phyloP scores from a whole-genome alignment of 1,140 invertebrate genomes.

The Drosophila oshimai region DNA sequence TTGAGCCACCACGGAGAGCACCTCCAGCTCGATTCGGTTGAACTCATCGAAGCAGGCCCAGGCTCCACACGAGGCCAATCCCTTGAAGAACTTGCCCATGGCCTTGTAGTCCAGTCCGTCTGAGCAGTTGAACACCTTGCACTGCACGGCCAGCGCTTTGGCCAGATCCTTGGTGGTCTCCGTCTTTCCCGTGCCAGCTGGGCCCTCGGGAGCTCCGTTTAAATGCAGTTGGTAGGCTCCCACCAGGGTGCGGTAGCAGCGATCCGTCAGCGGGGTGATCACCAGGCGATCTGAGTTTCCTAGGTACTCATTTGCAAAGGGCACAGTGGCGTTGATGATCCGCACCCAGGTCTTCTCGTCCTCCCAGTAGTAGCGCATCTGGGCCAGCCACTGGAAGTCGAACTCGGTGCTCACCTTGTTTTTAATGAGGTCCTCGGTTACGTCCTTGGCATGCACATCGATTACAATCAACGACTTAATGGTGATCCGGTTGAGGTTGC shows the following conservation, averaged over 20 bases:
- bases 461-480: slow-evolving; percentile 94
- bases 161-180: slow-evolving; percentile 95
- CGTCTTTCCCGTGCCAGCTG: slow-evolving; percentile 94
- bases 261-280: slow-evolving; percentile 91
- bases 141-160: slow-evolving; percentile 95
- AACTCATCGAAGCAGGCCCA: slow-evolving; percentile 98
- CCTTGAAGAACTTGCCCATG: slow-evolving; percentile 96
- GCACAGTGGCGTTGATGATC: slow-evolving; percentile 93
- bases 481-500: slow-evolving; percentile 88
- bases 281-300: slow-evolving; percentile 90
- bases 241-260: slow-evolving; percentile 94
- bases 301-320: slow-evolving; percentile 96
- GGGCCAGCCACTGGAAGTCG: slow-evolving; percentile 96
- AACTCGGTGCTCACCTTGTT: slow-evolving; percentile 88
- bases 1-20: slow-evolving; percentile 91
- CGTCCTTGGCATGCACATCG: slow-evolving; percentile 96
- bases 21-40: slow-evolving; percentile 96
- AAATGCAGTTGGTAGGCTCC: slow-evolving; percentile 94
- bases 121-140: slow-evolving; percentile 97
- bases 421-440: slow-evolving; percentile 89
- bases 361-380: slow-evolving; percentile 96
- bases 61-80: slow-evolving; percentile 93
- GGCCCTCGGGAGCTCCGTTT: slow-evolving; percentile 94
- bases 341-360: slow-evolving; percentile 90
- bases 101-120: slow-evolving; percentile 96